phyloP scores from a whole-genome alignment of 2,888 invertebrate genomes.

The Caenorhabditis sp. region DNA sequence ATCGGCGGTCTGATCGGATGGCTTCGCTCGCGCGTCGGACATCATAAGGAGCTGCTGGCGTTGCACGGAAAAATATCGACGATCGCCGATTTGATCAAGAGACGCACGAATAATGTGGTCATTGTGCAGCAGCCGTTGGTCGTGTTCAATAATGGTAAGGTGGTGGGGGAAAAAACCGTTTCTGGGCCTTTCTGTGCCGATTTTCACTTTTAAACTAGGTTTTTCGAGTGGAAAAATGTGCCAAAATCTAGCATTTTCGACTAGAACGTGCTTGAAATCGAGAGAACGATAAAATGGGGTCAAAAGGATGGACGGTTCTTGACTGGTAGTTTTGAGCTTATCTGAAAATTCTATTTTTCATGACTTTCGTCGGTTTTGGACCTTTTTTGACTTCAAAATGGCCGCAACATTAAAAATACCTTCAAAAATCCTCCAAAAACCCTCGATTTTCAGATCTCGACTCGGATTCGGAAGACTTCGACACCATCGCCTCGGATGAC shows the following conservation, averaged over 20 bases:
- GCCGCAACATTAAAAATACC: no score
- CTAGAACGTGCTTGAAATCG: no score
- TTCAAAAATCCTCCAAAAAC: no score
- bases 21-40: constrained; percentile 46
- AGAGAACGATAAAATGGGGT: no score
- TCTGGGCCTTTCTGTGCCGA: background rate
- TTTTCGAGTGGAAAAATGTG: no score
- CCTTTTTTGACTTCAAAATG: no score
- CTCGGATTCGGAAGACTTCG: constrained; percentile 67
- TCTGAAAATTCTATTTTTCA: no score
- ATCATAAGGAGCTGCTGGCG: constrained; percentile 53
- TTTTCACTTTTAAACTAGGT: no score
- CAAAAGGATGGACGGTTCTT: no score
- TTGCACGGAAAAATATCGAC: constrained; percentile 67
- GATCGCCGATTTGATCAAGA: constrained; percentile 64
- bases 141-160: constrained; percentile 63
- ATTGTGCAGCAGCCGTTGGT: constrained; percentile 63
- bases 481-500: constrained; percentile 61
- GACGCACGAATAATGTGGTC: constrained; percentile 59
- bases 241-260: no score
- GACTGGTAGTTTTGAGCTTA: no score
- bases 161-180: background rate
- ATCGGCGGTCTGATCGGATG: constrained; percentile 52
- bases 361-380: no score
- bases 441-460: constrained; percentile 44